A percentile compares a stretch with the other conserved stretches of the same genome.
These are phyloP conservation scores for Drosophila dunni DNA, from an alignment of 1,140 invertebrate species.

Conservation along the genomic window DNA sequence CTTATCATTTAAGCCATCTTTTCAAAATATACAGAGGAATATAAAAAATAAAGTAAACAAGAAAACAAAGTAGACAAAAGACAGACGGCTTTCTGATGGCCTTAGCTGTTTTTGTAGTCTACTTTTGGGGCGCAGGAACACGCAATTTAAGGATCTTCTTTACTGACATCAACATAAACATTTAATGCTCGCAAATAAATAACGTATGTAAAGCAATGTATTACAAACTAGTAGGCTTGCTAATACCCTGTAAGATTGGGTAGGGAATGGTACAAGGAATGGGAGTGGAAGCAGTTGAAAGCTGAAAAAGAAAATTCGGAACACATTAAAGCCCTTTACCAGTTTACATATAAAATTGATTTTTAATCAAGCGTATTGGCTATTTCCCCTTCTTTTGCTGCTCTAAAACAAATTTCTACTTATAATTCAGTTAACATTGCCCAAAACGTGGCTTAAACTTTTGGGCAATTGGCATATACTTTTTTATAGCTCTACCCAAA, in stretches of 20 bases:
- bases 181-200: conserved; percentile 53
- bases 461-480: conserved; percentile 21
- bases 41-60: background rate
- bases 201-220: conserved; percentile 15
- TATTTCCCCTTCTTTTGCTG: too few relatives aligned
- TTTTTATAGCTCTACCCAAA: conserved; percentile 24
- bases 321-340: too few relatives aligned
- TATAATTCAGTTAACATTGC: background rate
- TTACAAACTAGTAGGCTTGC: background rate
- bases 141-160: conserved; percentile 49
- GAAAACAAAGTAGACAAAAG: background rate
- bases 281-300: too few relatives aligned
- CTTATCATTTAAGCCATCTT: conserved; percentile 56
- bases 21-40: background rate
- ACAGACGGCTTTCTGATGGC: background rate
- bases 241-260: conserved; percentile 3
- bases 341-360: too few relatives aligned
- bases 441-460: conserved; percentile 19
- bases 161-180: conserved; percentile 55
- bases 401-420: too few relatives aligned
- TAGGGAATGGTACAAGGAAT: too few relatives aligned
- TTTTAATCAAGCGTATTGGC: too few relatives aligned
- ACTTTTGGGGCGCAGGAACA: conserved; percentile 44
- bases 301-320: too few relatives aligned
- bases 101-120: conserved; percentile 15